Conservation (phyloP, 2,888 invertebrate genomes). For the Zeuzera pyrina region DNA sequence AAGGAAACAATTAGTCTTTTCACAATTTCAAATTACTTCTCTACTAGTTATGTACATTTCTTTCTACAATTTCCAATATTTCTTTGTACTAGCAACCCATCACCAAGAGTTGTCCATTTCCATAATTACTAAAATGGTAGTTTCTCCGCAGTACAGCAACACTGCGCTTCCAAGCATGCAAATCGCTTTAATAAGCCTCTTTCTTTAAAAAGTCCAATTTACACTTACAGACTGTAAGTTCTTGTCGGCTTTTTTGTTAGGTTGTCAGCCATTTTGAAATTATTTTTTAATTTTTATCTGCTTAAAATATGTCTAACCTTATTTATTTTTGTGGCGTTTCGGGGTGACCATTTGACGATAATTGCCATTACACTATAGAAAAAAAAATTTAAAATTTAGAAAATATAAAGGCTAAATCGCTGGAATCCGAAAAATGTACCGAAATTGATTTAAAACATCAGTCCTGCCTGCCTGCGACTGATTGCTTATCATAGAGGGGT, state of each 20-base stretch:
- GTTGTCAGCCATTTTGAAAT: background rate
- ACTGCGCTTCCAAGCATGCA: constrained; percentile 25
- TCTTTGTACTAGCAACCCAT: constrained; percentile 19
- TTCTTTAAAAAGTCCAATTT: no score
- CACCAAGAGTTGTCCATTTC: constrained; percentile 19
- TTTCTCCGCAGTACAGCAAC: constrained; percentile 17
- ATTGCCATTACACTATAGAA: no score
- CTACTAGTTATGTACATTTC: constrained; percentile 11
- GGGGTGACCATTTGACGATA: constrained; percentile 49
- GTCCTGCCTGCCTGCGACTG: no score
- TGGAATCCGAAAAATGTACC: no score
- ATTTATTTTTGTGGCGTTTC: constrained; percentile 32
- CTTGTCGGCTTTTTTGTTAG: no score
- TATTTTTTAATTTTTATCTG: constrained; percentile 22
- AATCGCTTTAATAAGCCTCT: no score
- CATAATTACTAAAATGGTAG: constrained; percentile 8
- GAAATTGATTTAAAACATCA: no score
- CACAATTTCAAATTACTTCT: constrained; percentile 2
- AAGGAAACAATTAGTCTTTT: constrained; percentile 18
- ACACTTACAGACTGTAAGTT: no score
- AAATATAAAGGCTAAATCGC: no score
- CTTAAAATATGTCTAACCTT: constrained; percentile 61
- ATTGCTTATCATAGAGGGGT: no score
- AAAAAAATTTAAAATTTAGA: no score
- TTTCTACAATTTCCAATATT: constrained; percentile 7